Base-by-base conservation (phyloP, 1,140 invertebrate species). In the Saccostrea cuccullata region DNA sequence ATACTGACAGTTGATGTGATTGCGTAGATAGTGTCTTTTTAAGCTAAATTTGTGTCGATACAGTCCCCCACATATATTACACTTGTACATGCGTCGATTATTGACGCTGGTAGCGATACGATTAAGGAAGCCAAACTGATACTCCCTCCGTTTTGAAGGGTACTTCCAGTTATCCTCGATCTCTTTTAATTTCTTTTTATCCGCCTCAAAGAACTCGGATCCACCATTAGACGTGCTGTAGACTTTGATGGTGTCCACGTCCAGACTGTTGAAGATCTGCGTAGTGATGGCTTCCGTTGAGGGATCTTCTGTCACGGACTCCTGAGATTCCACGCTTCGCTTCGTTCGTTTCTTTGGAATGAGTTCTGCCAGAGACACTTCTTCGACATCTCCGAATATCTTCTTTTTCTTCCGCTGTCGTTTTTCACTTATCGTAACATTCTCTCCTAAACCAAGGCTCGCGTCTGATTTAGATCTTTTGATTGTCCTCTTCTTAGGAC, bases 31-130 rank as follows among this genome's bases (percentile, higher is more conserved):
- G 91, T 96, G 96, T 36, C 96, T 93, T 89, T 96, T 96, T 6
- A 96, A 91, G 90, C 96, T 96, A 87, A 96, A 96, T n/a, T 94
- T 94, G 87, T 96, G 95, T 58, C 95, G 93, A 91, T 96, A 96
- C 1, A 95, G 91, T 6, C 94, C 94, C 9, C 90, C 90, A 92
- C 96, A 96, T 30, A 96, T 94, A 90, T 96, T 96, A 93, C 96
- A 96, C 36, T 93, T 93, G 86, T 94, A 96, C n/a, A 95, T 30
- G 82, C 94, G 94, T 30, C 93, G 91, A n/a, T 94, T 94, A 64
- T 94, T 93, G 9, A 89, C 88, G 56, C 36, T 90, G 6, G 88
- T 86, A 26, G 88, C 86, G 86, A 92, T 91, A 86, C 90, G 77
- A 12, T 84, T 55, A 70, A 87, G 88, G 15, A 93, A 84, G 73